Base-by-base conservation (phyloP, 2,113 vertebrate genomes). In the Stegostoma tigrinum region DNA sequence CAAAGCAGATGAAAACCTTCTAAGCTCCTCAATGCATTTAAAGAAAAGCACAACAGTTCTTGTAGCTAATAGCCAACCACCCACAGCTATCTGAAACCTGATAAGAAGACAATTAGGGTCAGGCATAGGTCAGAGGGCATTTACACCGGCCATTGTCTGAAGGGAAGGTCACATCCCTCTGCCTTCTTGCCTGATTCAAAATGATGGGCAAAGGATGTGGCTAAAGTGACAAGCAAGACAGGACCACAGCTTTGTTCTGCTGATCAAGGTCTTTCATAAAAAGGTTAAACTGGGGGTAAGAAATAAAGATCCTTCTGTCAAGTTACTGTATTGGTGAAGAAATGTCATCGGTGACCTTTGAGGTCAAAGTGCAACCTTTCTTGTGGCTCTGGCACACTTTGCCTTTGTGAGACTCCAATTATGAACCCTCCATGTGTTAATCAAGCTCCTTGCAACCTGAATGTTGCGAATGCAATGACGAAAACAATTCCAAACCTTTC, bases 211-310 rank as follows among this genome's bases (percentile, higher is more conserved):
- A n/a, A 90, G 52, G 30, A 61, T 61, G 52, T 10, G 30, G 27
- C 24, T 8, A 17, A 66, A 93, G 34, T 66, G 61, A 93, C 89
- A 64, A 93, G n/a, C 21, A 6, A 34, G 89, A 64, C 61, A 67
- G 61, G 55, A 38, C 61, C n/a, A 2, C 30, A n/a, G 89, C 61
- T 91, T 66, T 91, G 30, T 91, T 7, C 55, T 38, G 38, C 61
- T 8, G 34, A 38, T 38, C 23, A 66, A 67, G 89, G 89, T 93
- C 61, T 93, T 93, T 93, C 89, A 66, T 38, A 38, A 38, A 66
- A 42, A 93, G 89, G 89, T 93, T 93, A 93, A 93, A 66, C 89
- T 17, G 89, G 34, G 89, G 89, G 34, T 93, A 93, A 66, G 64
- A 61, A 64, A 66, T 61, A 66, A 91, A 93, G 61, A 61, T n/a